Conservation (phyloP, 2,888 invertebrate species). For the Ectobius pallidus region DNA sequence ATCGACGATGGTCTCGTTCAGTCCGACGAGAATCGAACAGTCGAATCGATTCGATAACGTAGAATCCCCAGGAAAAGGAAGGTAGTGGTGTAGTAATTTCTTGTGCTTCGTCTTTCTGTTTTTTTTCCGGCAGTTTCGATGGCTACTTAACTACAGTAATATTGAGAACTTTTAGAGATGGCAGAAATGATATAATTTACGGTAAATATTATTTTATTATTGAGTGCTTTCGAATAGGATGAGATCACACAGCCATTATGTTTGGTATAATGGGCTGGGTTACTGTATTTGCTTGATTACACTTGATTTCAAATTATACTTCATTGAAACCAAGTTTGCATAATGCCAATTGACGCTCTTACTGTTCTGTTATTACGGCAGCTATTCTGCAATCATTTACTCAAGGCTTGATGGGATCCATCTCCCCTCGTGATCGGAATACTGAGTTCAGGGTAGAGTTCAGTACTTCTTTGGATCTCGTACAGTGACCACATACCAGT, state of each 20-base stretch:
- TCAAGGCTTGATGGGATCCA: too few species aligned
- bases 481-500: too few species aligned
- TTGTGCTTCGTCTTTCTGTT: background rate
- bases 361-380: background rate
- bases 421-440: too few species aligned
- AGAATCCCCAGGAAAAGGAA: background rate
- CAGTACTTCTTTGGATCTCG: too few species aligned
- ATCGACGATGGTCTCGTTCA: too few species aligned
- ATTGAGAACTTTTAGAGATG: too few species aligned
- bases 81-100: background rate
- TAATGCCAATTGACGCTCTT: background rate
- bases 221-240: slow-evolving; percentile 21
- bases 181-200: background rate
- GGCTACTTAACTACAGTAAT: too few species aligned
- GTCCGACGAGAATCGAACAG: too few species aligned
- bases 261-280: slow-evolving; percentile 37
- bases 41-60: background rate
- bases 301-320: slow-evolving; percentile 23
- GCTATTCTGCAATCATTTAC: background rate
- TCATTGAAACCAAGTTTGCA: slow-evolving; percentile 1
- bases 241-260: slow-evolving; percentile 41
- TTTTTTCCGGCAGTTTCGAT: too few species aligned
- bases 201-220: slow-evolving; percentile 9
- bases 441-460: too few species aligned
- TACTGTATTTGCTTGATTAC: slow-evolving; percentile 28